These are phyloP conservation scores for Zosterops lateralis DNA, from an alignment of 2,113 vertebrate genomes.

Conservation along the genomic window DNA sequence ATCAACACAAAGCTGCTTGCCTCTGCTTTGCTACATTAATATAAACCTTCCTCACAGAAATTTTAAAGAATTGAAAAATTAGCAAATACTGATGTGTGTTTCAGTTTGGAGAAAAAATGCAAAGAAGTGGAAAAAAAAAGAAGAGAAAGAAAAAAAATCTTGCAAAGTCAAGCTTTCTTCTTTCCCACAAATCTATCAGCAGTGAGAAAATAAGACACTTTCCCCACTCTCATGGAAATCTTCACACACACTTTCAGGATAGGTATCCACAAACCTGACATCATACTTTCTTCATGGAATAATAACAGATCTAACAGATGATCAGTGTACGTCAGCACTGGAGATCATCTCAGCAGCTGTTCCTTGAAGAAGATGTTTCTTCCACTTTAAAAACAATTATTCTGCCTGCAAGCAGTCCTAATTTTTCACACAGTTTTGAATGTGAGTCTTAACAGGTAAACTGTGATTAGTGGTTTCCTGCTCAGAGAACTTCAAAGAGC, in stretches of 20 bases:
- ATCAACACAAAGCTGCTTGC: neutral
- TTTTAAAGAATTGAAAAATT: neutral
- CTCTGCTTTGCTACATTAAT: neutral
- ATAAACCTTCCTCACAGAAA: neutral
- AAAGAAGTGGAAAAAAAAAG: neutral
- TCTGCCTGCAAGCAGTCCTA: neutral
- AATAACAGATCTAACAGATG: neutral
- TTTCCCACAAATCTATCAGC: neutral
- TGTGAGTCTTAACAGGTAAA: neutral
- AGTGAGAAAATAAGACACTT: neutral
- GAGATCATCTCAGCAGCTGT: neutral
- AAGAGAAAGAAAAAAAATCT: neutral
- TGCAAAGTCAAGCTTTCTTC: neutral
- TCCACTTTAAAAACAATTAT: neutral
- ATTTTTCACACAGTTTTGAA: neutral
- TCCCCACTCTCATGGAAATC: neutral
- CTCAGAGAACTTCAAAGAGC: neutral
- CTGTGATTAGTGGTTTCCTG: neutral
- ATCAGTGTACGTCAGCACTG: neutral
- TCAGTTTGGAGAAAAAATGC: neutral
- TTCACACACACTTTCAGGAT: neutral
- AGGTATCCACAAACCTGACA: neutral
- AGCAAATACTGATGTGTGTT: neutral
- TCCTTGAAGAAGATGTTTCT: neutral
- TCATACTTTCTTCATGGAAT: neutral